Base-by-base conservation (phyloP, 2,113 vertebrate species). In the Thamnaconus septentrionalis region DNA sequence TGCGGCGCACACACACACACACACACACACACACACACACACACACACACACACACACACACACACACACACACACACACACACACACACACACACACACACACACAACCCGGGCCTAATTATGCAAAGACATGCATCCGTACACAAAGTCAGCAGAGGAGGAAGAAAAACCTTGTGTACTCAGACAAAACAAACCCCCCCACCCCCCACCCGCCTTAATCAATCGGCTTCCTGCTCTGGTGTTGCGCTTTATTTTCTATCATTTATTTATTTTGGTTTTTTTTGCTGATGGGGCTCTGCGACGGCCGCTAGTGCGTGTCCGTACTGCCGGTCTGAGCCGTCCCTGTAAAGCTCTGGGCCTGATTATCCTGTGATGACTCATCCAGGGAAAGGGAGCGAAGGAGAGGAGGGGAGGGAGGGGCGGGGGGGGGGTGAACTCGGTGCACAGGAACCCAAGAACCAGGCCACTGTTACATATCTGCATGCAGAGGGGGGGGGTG, bases 381-480 rank as follows among this genome's bases (percentile, higher is more conserved):
- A 90, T 74, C 66, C 62, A 67, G 73, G 54, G 46, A 47, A 63
- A 46, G 56, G 48, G 71, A 42, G 66, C 53, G 60, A 65, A 59
- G 48, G 54, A 56, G 55, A 58, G 67, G 71, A 66, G 73, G 1
- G 48, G 48, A 48, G 4, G 47, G 11, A 10, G 12, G 56, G 61
- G 63, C 56, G 76, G 68, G 66, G 55, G 74, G 70, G 79, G 81
- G 85, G 84, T 86, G 84, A 88, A 87, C 66, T 84, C 85, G 77
- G 88, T 90, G 79, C 88, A 90, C 75, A 69, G 76, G 85, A 90
- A 90, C 88, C 73, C 86, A 87, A 85, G 82, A 90, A 90, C 88
- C 85, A 86, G 86, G 86, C 77, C 86, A 90, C 75, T 66, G 77
- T 87, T 86, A 82, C 59, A 82, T 65, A 80, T 74, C 78, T 77